Base-by-base conservation (phyloP, 2,888 invertebrate species). In the Ctena decussata region DNA sequence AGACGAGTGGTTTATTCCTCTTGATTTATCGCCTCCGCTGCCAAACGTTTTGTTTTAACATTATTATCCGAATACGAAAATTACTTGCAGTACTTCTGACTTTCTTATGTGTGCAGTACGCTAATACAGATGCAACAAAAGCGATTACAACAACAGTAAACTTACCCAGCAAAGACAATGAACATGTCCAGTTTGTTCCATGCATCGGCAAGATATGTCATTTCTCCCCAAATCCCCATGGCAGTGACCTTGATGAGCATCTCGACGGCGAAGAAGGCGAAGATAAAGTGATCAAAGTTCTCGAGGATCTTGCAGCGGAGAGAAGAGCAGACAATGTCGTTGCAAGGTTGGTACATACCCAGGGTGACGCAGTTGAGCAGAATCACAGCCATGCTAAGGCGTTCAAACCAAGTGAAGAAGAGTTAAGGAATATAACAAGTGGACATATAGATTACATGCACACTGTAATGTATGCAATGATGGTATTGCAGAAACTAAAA, bases 311-410 rank as follows among this genome's bases (percentile, higher is more conserved):
- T 92, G 90, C 97, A 97, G 18, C 96, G 94, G 32, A 95, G 93
- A 1, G 96, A 95, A 32, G 90, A 96, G 96, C 99, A 99, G 46
- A 93, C 91, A 70, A 93, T 93, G 86, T 96, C 99, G 94, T 98
- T 98, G 96, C 99, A 99, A 35, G 99, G 99, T 96, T 99, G 98
- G 96, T 99, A 99, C 99, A 99, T 99, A 86, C 99, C 99, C 94
- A 99, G 97, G 21, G 99, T 99, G 92, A 99, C 97, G 97, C 99
- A 99, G 97, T 99, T 99, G 95, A 99, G 97, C 93, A 99, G 97
- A 95, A 99, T 99, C 90, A 99, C 99, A 96, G 98, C 97, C 98
- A 99, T 99, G 94, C 99, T 99, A 94, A 99, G 97, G 92, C 99
- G 97, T 97, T 99, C 99, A 97, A 99, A 99, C 99, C 99, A 99